Percentiles rank a stretch among this genome's conserved stretches.
These are phyloP conservation scores for Drosophila nr. perissopoda DNA, from an alignment of 2,888 invertebrate species.

Conservation along the genomic window DNA sequence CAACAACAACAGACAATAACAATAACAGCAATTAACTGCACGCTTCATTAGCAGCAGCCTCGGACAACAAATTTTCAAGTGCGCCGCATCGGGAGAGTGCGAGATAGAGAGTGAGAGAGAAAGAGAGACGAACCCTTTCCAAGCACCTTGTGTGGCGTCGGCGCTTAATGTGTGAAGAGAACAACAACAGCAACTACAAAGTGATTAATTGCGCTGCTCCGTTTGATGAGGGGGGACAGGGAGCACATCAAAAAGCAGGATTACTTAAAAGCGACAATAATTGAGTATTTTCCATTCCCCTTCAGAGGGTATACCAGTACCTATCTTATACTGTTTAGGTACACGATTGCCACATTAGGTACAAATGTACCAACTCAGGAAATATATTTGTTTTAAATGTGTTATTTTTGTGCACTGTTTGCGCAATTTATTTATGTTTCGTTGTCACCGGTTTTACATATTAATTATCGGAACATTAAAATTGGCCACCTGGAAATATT, in stretches of 20 bases:
- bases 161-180: slow-evolving; percentile 15
- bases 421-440: not conserved
- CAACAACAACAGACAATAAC: slow-evolving; percentile 28
- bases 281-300: slow-evolving; percentile 10
- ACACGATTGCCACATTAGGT: not conserved
- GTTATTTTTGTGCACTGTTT: not conserved
- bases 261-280: slow-evolving; percentile 11
- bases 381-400: not conserved
- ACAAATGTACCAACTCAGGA: not conserved
- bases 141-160: slow-evolving; percentile 42
- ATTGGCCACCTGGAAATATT: slow-evolving; percentile 11
- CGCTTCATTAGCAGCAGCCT: slow-evolving; percentile 75
- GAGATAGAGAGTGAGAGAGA: not conserved
- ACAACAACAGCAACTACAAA: slow-evolving; percentile 40
- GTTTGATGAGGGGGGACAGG: slow-evolving; percentile 5
- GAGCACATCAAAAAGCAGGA: slow-evolving; percentile 1
- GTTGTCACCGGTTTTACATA: not conserved
- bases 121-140: slow-evolving; percentile 54
- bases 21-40: slow-evolving; percentile 74
- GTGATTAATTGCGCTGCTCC: slow-evolving; percentile 69
- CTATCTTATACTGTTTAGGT: not conserved
- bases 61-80: slow-evolving; percentile 78
- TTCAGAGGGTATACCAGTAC: not conserved
- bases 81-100: slow-evolving; percentile 36
- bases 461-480: slow-evolving; percentile 2